Evolutionary conservation across 2,113 vertebrate genomes (phyloP).

Genomic region (Pyxicephalus adspersus): DNA sequence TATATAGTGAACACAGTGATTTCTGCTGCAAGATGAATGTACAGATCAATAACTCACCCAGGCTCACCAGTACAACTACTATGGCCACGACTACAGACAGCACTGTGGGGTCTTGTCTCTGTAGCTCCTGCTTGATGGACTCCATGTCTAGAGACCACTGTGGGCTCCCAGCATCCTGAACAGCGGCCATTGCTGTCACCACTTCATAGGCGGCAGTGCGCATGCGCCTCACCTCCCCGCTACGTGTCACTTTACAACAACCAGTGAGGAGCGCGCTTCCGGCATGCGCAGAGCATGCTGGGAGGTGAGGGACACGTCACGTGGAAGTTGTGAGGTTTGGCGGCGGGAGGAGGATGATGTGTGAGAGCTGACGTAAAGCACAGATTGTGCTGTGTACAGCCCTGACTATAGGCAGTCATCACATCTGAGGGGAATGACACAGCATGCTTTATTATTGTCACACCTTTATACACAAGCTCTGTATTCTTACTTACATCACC

Average conservation of each 20-base stretch:
- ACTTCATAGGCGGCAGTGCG: background rate
- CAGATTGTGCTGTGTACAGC: too few species aligned
- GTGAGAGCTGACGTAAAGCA: background rate
- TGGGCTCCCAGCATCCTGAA: background rate
- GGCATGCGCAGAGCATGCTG: background rate
- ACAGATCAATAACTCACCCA: slow-evolving; percentile 62
- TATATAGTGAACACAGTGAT: too few species aligned
- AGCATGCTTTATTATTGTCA: too few species aligned
- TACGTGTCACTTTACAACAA: slow-evolving; percentile 28
- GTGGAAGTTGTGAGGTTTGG: background rate
- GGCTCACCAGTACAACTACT: slow-evolving; percentile 64
- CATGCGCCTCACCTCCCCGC: background rate
- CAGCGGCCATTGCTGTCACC: slow-evolving; percentile 3
- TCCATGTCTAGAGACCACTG: slow-evolving; percentile 64
- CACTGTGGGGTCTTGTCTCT: slow-evolving; percentile 60
- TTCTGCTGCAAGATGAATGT: too few species aligned
- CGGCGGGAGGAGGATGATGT: background rate
- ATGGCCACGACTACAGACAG: slow-evolving; percentile 66
- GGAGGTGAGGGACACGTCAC: background rate
- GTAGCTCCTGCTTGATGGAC: slow-evolving; percentile 65
- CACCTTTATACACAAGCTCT: too few species aligned
- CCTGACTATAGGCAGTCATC: too few species aligned
- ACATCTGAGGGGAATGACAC: too few species aligned
- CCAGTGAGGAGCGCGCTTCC: slow-evolving; percentile 1
- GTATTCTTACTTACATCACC: too few species aligned